These are phyloP conservation scores for Calephelis nemesis DNA, from an alignment of 1,140 invertebrate species.

Conservation along the genomic window DNA sequence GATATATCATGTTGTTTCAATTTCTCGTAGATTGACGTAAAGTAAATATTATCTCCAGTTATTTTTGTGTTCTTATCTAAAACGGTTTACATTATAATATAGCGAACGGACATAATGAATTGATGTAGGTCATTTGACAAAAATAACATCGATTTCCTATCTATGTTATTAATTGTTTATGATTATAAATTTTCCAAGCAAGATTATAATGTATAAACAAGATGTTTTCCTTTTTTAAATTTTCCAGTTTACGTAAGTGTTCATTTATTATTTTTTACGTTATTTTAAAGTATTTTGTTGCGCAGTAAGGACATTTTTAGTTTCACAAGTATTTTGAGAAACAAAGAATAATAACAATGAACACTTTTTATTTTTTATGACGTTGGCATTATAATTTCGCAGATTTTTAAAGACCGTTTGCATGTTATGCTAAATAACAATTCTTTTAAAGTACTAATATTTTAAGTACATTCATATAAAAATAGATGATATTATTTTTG, in stretches of 20 bases:
- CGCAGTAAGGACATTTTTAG: no score
- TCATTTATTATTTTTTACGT: neutral
- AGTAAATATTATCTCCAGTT: neutral
- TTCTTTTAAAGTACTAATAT: no score
- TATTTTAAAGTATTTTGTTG: no score
- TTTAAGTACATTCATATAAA: no score
- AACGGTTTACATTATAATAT: neutral
- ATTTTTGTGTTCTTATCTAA: constrained; percentile 3
- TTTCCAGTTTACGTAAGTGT: neutral
- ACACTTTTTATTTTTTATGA: no score
- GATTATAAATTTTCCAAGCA: neutral
- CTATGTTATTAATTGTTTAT: neutral
- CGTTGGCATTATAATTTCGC: no score
- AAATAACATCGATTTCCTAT: neutral
- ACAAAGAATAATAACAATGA: no score
- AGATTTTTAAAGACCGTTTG: no score
- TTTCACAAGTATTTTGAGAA: no score
- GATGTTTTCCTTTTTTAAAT: neutral
- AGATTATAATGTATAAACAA: neutral
- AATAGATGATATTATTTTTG: no score
- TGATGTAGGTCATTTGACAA: constrained; percentile 13
- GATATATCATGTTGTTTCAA: neutral
- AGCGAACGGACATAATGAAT: neutral
- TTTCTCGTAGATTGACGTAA: neutral
- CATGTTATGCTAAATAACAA: no score